Percentiles rank a stretch among this genome's conserved stretches.
Evolutionary conservation across 2,888 invertebrate species (phyloP).

Genomic region (Eurytoma adleriae): DNA sequence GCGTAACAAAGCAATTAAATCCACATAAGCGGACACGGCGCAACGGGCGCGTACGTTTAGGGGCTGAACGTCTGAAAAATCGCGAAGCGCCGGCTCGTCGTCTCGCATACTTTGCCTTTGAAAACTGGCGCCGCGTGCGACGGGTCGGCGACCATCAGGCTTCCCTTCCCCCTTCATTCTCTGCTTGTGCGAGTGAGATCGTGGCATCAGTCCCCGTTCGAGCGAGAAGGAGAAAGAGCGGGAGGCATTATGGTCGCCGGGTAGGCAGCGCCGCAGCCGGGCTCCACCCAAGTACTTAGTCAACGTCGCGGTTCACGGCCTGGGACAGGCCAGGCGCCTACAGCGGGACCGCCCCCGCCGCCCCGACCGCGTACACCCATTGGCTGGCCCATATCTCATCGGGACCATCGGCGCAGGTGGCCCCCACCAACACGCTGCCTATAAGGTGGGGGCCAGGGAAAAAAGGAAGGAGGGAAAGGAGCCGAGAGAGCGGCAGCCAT

Average conservation of each 20-base stretch:
- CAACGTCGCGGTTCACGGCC: slow-evolving; percentile 76
- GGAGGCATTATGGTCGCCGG: slow-evolving; percentile 72
- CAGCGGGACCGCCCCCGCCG: slow-evolving; percentile 78
- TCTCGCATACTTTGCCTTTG: slow-evolving; percentile 41
- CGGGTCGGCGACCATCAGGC: slow-evolving; percentile 47
- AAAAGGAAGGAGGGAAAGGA: slow-evolving; percentile 8
- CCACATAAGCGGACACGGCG: slow-evolving; percentile 45
- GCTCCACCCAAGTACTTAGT: slow-evolving; percentile 78
- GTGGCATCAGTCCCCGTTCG: slow-evolving; percentile 53
- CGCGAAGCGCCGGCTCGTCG: slow-evolving; percentile 31
- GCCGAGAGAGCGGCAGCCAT: slow-evolving; percentile 51
- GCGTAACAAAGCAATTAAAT: slow-evolving; percentile 56
- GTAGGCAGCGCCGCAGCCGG: slow-evolving; percentile 36
- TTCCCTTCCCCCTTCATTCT: slow-evolving; percentile 15
- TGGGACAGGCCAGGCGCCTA: slow-evolving; percentile 75
- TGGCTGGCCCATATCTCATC: slow-evolving; percentile 75
- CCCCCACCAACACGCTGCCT: slow-evolving; percentile 54
- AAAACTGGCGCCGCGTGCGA: slow-evolving; percentile 66
- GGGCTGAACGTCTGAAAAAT: slow-evolving; percentile 51
- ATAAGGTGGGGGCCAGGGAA: neutral
- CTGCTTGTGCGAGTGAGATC: slow-evolving; percentile 26
- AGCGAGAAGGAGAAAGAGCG: slow-evolving; percentile 62
- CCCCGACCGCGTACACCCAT: slow-evolving; percentile 76
- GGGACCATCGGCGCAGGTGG: slow-evolving; percentile 70
- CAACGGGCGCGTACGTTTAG: slow-evolving; percentile 9